These are phyloP conservation scores for Agrotis clavis DNA, from an alignment of 2,888 invertebrate species.

Conservation along the genomic window DNA sequence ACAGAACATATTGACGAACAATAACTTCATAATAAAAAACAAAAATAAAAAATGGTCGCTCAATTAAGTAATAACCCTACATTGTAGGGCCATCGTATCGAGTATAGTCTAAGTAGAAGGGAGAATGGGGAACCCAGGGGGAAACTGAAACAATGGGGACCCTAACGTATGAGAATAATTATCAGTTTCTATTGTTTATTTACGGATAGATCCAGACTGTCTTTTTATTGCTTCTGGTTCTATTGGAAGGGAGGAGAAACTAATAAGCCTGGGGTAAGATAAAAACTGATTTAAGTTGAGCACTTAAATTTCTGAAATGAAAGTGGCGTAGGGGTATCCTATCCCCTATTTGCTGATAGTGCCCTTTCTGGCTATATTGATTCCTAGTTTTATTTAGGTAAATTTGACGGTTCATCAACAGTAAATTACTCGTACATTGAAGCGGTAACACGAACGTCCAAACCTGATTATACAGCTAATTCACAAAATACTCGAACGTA, in stretches of 20 bases:
- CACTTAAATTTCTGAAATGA: slow-evolving; percentile 32
- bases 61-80: slow-evolving; percentile 84
- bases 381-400: background rate
- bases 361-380: background rate
- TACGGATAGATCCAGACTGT: slow-evolving; percentile 78
- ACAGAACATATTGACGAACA: slow-evolving; percentile 51
- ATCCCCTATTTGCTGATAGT: background rate
- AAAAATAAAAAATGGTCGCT: slow-evolving; percentile 75
- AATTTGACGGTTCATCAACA: background rate
- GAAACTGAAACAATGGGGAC: slow-evolving; percentile 83
- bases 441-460: no score
- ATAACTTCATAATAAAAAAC: slow-evolving; percentile 50
- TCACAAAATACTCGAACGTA: no score
- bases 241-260: slow-evolving; percentile 41
- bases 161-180: slow-evolving; percentile 82
- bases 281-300: slow-evolving; percentile 40
- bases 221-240: slow-evolving; percentile 77
- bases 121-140: slow-evolving; percentile 67
- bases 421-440: background rate
- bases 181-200: slow-evolving; percentile 82
- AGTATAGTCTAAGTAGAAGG: slow-evolving; percentile 79
- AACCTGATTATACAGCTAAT: background rate
- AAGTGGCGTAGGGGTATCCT: background rate
- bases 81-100: slow-evolving; percentile 82
- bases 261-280: slow-evolving; percentile 40